Evolutionary conservation across 2,113 vertebrate genomes (phyloP).

Genomic region (Manacus vitellinus): DNA sequence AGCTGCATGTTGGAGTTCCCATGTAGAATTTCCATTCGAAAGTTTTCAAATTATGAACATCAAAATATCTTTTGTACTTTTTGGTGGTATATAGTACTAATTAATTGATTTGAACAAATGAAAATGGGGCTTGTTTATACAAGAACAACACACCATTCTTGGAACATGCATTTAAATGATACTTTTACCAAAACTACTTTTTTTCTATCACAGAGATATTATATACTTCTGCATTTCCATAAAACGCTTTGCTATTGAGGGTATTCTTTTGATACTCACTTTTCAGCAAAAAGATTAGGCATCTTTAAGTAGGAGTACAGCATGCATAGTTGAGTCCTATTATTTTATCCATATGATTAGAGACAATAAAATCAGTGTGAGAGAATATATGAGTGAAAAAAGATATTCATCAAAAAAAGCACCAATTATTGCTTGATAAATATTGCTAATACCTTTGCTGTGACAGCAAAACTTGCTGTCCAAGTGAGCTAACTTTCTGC

Average conservation of each 20-base stretch:
- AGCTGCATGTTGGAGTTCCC: neutral
- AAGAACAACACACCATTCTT: neutral
- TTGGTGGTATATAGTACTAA: neutral
- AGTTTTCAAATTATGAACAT: neutral
- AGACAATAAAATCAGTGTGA: neutral
- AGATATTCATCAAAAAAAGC: neutral
- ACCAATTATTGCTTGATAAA: neutral
- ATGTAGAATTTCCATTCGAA: neutral
- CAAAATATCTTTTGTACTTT: neutral
- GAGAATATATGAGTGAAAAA: neutral
- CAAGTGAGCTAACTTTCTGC: neutral
- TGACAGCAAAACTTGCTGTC: neutral
- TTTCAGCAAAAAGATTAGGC: neutral
- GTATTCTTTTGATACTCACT: neutral
- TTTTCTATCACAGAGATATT: neutral
- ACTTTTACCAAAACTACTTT: neutral
- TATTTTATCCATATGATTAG: neutral
- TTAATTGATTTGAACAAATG: neutral
- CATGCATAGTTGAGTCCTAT: neutral
- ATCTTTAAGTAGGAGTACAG: neutral
- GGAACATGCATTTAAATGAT: neutral
- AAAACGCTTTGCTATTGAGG: neutral
- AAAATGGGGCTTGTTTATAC: neutral
- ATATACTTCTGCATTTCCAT: neutral
- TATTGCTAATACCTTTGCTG: neutral